Evolutionary conservation across 2,888 invertebrate species (phyloP).

Genomic region (Aradus depressus): DNA sequence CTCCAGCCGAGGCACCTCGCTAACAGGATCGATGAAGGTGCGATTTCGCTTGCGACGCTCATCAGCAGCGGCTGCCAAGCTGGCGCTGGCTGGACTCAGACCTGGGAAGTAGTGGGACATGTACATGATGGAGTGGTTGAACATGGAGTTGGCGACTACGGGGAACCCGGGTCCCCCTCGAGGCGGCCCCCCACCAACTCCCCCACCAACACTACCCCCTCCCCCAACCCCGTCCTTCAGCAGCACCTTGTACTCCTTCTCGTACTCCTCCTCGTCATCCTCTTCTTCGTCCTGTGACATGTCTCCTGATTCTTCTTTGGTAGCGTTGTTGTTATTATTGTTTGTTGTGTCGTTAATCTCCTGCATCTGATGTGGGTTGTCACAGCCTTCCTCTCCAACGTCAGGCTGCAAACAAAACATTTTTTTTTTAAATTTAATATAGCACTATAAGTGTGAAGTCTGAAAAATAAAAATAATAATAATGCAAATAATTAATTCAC

Average conservation of each 20-base stretch:
- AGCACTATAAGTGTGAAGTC: background rate
- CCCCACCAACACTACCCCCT: conserved; percentile 37
- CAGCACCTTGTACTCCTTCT: conserved; percentile 31
- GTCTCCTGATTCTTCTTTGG: conserved; percentile 33
- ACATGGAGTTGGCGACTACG: conserved; percentile 77
- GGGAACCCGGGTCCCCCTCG: conserved; percentile 45
- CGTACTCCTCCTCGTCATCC: conserved; percentile 40
- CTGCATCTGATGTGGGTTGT: conserved; percentile 3
- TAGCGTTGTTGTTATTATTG: conserved; percentile 35
- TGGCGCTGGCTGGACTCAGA: conserved; percentile 46
- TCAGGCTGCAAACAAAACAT: conserved; percentile 1
- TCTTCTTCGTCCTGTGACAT: conserved; percentile 45
- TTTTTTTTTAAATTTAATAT: background rate
- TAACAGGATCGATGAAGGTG: conserved; percentile 97
- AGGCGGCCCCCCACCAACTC: conserved; percentile 21
- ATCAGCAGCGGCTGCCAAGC: conserved; percentile 40
- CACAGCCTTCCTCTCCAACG: conserved; percentile 2
- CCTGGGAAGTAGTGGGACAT: conserved; percentile 77
- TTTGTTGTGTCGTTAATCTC: background rate
- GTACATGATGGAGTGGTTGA: conserved; percentile 81
- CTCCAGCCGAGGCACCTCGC: conserved; percentile 87
- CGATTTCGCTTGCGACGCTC: conserved; percentile 89
- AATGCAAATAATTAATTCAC: too few species aligned
- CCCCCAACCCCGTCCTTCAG: conserved; percentile 15
- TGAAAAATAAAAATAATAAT: too few species aligned